A percentile compares a stretch with the other conserved stretches of the same genome.
These are phyloP conservation scores for Zaprionus camerounensis DNA, from an alignment of 1,140 invertebrate species.

Conservation along the genomic window DNA sequence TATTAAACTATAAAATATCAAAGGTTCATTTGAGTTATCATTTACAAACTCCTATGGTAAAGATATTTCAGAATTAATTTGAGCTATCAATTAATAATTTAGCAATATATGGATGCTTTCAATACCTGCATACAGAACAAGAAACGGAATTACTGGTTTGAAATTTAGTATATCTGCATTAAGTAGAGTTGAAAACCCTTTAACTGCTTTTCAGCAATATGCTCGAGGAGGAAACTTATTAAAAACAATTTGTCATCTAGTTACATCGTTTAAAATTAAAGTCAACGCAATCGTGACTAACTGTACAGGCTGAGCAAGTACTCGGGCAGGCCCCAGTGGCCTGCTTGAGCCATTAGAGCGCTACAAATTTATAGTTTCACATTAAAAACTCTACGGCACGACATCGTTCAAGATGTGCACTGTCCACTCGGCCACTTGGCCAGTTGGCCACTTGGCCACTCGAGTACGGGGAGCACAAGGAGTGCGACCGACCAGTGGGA, in stretches of 20 bases:
- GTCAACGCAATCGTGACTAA: slow-evolving; percentile 5
- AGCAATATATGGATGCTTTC: too few relatives aligned
- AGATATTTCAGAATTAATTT: too few relatives aligned
- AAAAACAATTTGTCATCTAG: neutral
- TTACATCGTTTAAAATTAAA: neutral
- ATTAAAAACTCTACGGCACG: slow-evolving; percentile 1
- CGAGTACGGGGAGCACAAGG: too few relatives aligned
- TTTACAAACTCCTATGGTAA: too few relatives aligned
- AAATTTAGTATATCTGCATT: too few relatives aligned
- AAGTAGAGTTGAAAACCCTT: too few relatives aligned
- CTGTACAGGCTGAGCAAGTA: neutral
- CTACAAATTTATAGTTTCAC: slow-evolving; percentile 5
- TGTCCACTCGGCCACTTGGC: slow-evolving; percentile 4
- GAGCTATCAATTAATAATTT: too few relatives aligned
- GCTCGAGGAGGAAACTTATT: neutral
- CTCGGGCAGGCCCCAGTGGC: neutral
- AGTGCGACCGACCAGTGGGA: neutral
- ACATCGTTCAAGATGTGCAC: slow-evolving; percentile 3
- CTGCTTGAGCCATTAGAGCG: slow-evolving; percentile 3
- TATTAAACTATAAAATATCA: too few relatives aligned
- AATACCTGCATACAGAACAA: too few relatives aligned
- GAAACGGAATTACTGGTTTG: too few relatives aligned
- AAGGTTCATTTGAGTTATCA: too few relatives aligned
- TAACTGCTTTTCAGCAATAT: too few relatives aligned
- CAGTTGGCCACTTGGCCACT: neutral